phyloP scores from a whole-genome alignment of 1,140 invertebrate genomes.

The Drosophila seguyi region DNA sequence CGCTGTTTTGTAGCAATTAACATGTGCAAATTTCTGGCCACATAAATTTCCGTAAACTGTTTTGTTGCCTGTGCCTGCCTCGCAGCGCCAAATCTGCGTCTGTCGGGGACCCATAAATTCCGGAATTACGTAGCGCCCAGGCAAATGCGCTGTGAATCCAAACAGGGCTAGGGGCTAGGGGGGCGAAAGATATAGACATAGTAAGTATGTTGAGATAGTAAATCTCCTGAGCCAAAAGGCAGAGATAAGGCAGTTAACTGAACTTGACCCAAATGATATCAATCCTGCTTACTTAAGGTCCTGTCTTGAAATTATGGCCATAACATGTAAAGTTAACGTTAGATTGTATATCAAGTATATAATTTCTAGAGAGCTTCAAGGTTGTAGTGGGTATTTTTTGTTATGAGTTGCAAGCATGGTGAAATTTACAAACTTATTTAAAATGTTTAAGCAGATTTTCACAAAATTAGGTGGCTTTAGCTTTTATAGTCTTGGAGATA shows the following conservation, averaged over 20 bases:
- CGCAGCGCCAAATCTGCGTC: conserved; percentile 45
- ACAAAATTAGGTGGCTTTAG: not conserved
- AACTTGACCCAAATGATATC: conserved; percentile 16
- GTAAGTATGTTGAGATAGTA: conserved; percentile 25
- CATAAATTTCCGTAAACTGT: conserved; percentile 53
- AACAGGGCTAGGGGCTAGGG: not conserved
- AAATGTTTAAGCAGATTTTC: not conserved
- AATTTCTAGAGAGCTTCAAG: not conserved
- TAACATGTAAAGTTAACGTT: not conserved
- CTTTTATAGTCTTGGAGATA: not conserved
- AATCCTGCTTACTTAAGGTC: conserved; percentile 6
- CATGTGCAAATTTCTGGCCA: conserved; percentile 55
- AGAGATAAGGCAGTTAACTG: conserved; percentile 15
- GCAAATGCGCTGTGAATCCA: not conserved
- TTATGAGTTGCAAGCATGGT: not conserved
- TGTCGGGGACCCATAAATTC: conserved; percentile 51
- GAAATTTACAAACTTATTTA: not conserved
- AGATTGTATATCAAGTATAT: not conserved
- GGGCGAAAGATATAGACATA: conserved; percentile 10
- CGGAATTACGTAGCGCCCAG: conserved; percentile 8
- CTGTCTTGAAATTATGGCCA: conserved; percentile 1
- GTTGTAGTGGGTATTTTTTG: not conserved
- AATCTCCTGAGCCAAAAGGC: conserved; percentile 14
- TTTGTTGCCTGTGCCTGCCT: conserved; percentile 13
- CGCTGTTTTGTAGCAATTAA: conserved; percentile 58